Evolutionary conservation across 2,888 invertebrate species (phyloP).

Genomic region (Alsophila aescularia): DNA sequence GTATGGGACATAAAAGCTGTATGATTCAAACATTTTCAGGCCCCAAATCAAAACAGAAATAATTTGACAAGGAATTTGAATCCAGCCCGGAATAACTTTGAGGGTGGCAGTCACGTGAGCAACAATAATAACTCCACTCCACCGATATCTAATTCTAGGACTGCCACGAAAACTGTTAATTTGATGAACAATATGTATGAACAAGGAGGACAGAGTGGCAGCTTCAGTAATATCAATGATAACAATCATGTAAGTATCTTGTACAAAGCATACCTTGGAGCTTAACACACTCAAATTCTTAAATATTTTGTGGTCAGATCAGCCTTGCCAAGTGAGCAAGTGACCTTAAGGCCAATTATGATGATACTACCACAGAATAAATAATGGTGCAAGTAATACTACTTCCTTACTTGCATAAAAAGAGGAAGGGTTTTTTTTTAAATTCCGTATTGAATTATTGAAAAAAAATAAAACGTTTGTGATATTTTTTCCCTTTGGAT

Average conservation of each 20-base stretch:
- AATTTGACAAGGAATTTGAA: slow-evolving; percentile 77
- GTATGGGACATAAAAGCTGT: neutral
- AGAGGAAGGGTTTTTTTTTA: too few species aligned
- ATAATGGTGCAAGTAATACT: too few species aligned
- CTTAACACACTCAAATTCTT: neutral
- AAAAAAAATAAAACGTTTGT: too few species aligned
- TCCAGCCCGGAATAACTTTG: slow-evolving; percentile 74
- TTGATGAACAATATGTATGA: slow-evolving; percentile 81
- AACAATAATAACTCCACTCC: slow-evolving; percentile 72
- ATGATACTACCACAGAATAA: too few species aligned
- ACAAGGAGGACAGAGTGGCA: slow-evolving; percentile 70
- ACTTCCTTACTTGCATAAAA: too few species aligned
- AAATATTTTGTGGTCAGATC: too few species aligned
- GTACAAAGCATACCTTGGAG: neutral
- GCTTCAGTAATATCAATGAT: slow-evolving; percentile 73
- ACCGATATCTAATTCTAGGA: slow-evolving; percentile 61
- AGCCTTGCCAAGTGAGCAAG: too few species aligned
- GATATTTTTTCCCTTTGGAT: too few species aligned
- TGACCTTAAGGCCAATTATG: too few species aligned
- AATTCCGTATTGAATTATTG: too few species aligned
- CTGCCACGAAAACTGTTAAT: slow-evolving; percentile 74
- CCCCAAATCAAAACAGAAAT: slow-evolving; percentile 74
- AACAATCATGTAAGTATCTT: slow-evolving; percentile 66
- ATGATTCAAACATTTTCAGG: slow-evolving; percentile 49
- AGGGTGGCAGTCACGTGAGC: slow-evolving; percentile 62